Conservation (phyloP, 92 coral and sea anemone genomes). For the Montipora capitata region DNA sequence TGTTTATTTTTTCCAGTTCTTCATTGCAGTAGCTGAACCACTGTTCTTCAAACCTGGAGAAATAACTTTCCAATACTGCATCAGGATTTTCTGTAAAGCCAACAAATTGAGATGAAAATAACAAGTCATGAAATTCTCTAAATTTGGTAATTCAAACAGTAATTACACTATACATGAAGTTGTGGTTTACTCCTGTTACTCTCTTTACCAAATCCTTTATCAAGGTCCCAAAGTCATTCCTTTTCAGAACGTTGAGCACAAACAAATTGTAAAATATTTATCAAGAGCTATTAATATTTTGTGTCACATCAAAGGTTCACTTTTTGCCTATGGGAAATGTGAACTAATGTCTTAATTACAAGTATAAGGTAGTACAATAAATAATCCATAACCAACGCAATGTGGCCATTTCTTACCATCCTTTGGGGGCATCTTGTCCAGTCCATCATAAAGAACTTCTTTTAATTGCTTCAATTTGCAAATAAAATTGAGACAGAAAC, state of each 20-base stretch:
- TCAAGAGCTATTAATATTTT: too few species aligned
- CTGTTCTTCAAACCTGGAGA: conserved; percentile 91
- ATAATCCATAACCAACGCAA: background rate
- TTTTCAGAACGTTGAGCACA: too few species aligned
- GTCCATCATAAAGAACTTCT: conserved; percentile 90
- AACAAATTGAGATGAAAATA: background rate
- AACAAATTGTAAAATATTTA: too few species aligned
- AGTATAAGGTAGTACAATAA: too few species aligned
- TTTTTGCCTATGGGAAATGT: too few species aligned
- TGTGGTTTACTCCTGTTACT: too few species aligned
- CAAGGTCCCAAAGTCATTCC: too few species aligned
- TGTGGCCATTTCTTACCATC: conserved; percentile 76
- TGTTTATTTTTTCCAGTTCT: conserved; percentile 92
- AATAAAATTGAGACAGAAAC: conserved; percentile 1
- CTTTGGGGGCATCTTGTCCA: conserved; percentile 92
- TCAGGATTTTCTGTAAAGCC: conserved; percentile 80
- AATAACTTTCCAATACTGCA: conserved; percentile 67
- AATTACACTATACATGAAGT: too few species aligned
- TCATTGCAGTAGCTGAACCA: conserved; percentile 96
- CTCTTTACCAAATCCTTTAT: too few species aligned
- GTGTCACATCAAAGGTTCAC: too few species aligned
- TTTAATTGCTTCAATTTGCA: conserved; percentile 84
- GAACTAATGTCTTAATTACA: too few species aligned
- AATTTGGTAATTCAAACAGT: background rate
- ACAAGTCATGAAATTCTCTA: background rate